Percentiles rank a stretch among this genome's conserved stretches.
Conservation (phyloP, 2,888 invertebrate species). For the Eupithecia tripunctaria region DNA sequence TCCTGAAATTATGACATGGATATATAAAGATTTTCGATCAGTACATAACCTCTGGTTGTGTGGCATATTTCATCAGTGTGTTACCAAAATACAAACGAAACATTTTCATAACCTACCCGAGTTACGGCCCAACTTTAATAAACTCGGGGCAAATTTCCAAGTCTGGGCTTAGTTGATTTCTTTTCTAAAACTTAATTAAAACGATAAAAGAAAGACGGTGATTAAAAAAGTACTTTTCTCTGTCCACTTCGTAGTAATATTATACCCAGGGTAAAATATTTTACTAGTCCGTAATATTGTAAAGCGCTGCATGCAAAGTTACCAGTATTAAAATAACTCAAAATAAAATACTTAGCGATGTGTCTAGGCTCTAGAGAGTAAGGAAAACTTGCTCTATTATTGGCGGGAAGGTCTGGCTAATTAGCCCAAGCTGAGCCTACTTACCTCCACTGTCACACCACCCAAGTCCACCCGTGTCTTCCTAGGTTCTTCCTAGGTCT, state of each 20-base stretch:
- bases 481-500: conserved; percentile 43
- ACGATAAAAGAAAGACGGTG: conserved; percentile 18
- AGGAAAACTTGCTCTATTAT: conserved; percentile 26
- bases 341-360: conserved; percentile 9
- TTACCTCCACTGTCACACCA: conserved; percentile 8
- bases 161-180: conserved; percentile 16
- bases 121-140: conserved; percentile 11
- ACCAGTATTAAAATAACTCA: not conserved
- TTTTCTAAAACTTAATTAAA: conserved; percentile 22
- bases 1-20: not conserved
- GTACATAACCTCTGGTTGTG: not conserved
- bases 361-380: conserved; percentile 12
- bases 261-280: not conserved
- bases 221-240: conserved; percentile 18
- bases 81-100: conserved; percentile 15
- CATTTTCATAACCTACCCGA: conserved; percentile 10
- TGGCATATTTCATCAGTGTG: not conserved
- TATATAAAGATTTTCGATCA: not conserved
- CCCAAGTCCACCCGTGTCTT: conserved; percentile 39
- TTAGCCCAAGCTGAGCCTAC: conserved; percentile 19
- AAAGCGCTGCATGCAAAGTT: not conserved
- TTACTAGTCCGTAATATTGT: not conserved
- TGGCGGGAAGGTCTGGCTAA: conserved; percentile 28
- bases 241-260: conserved; percentile 9
- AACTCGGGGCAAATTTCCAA: conserved; percentile 12